Evolutionary conservation across 2,888 invertebrate genomes (phyloP).

Genomic region (Parnassius mnemosyne): DNA sequence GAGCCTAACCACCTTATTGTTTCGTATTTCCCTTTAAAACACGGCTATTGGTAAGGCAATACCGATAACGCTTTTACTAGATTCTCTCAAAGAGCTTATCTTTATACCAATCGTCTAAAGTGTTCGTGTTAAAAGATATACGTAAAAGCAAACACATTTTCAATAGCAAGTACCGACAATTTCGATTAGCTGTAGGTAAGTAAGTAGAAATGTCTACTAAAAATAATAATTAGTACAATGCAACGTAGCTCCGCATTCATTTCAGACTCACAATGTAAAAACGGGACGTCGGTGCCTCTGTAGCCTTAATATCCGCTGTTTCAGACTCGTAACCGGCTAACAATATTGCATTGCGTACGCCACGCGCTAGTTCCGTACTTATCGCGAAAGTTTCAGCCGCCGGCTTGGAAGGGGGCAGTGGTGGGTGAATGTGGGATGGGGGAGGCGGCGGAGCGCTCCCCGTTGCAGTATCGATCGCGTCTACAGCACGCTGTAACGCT

Average conservation of each 20-base stretch:
- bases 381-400: conserved; percentile 77
- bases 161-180: conserved; percentile 14
- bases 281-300: conserved; percentile 62
- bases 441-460: conserved; percentile 39
- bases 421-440: conserved; percentile 35
- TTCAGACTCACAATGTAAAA: conserved; percentile 72
- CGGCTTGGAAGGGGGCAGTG: conserved; percentile 39
- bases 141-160: conserved; percentile 12
- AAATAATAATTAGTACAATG: conserved; percentile 67
- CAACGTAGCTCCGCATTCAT: conserved; percentile 63
- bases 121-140: conserved; percentile 15
- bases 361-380: conserved; percentile 79
- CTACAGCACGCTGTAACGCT: conserved; percentile 74
- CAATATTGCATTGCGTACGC: conserved; percentile 79
- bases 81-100: conserved; percentile 14
- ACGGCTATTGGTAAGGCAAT: conserved; percentile 3
- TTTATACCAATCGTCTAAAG: conserved; percentile 19
- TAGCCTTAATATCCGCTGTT: conserved; percentile 79
- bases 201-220: conserved; percentile 39
- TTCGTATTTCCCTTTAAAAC: conserved; percentile 2
- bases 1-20: too few species aligned
- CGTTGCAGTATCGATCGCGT: conserved; percentile 77
- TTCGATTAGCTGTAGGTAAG: conserved; percentile 29
- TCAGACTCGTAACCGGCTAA: conserved; percentile 77
- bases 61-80: conserved; percentile 9